Evolutionary conservation across 1,140 invertebrate species (phyloP), one percentile per base, ranked within the genome.

Genomic region (Drosophila littoralis): DNA sequence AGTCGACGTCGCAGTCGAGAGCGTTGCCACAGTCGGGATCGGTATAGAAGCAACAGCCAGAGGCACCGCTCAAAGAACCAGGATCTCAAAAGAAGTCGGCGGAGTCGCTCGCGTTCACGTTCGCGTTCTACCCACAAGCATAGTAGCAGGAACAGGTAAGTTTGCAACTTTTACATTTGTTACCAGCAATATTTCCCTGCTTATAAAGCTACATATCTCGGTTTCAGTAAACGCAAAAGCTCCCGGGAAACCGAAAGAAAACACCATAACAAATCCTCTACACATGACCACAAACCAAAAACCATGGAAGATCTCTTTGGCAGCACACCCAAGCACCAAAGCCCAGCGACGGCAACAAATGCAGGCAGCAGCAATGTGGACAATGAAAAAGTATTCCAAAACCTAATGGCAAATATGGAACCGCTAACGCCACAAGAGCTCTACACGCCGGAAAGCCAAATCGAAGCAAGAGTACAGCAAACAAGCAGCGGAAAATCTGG

Each of bases 81-180:
- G 10, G 22, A 59, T 5, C 35, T 7, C 7, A 40, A 50, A 12
- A 9, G 2, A 17, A 54, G 35, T 33, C 71, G 57, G 0, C 59
- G 59, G 6, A 68, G 46, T 52, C 46, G 57, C n/a, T 84, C 77
- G 35, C 46, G 48, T 12, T 80, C 81, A 2, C 46, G 22, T 3
- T 65, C 66, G 2, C 60, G 35, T n/a, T 42, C 68, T 6, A 42
- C 1, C n/a, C 51, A 74, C 10, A 57, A 6, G 17, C 12, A n/a
- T 33, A 48, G 22, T 51, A 36, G 22, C 12, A 71, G 50, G 13
- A 35, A 2, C 13, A 66, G 75, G 81, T 85, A 54, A 72, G 73
- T 50, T 13, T 46, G 7, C 22, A 54, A 36, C 5, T 1, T 7
- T 1, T 4, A 5, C 43, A 42, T n/a, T 46, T 38, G 32, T 9